Conservation (phyloP, 2,113 vertebrate genomes). For the Eublepharis macularius region DNA sequence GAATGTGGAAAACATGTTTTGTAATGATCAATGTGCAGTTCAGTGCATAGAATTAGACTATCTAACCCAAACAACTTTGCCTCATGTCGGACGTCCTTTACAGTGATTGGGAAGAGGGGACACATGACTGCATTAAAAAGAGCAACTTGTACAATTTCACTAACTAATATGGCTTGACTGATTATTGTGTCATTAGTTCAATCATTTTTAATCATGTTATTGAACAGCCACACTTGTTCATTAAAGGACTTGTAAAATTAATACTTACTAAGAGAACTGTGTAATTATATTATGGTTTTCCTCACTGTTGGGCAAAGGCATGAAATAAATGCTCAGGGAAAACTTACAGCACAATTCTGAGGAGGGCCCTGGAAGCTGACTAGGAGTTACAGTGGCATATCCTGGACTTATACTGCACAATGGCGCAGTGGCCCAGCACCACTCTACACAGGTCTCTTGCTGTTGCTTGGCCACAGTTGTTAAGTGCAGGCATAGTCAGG, state of each 20-base stretch:
- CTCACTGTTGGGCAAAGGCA: not conserved
- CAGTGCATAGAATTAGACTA: too few species aligned
- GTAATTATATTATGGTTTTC: not conserved
- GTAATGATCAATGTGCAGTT: not conserved
- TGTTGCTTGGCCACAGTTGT: too few species aligned
- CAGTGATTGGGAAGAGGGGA: not conserved
- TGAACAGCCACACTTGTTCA: not conserved
- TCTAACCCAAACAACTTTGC: not conserved
- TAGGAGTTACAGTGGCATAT: too few species aligned
- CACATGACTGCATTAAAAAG: not conserved
- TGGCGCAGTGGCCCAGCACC: too few species aligned
- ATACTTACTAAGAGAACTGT: not conserved
- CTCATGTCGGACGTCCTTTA: not conserved
- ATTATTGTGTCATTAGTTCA: not conserved
- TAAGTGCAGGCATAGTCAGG: too few species aligned
- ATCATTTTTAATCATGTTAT: not conserved
- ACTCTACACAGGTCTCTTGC: too few species aligned
- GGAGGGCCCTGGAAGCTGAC: too few species aligned
- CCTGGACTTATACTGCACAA: too few species aligned
- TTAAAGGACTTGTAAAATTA: not conserved
- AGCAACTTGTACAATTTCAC: not conserved
- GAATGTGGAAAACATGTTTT: not conserved
- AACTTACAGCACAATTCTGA: too few species aligned
- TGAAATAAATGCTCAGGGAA: not conserved
- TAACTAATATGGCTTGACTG: not conserved